Evolutionary conservation across 1,140 invertebrate genomes (phyloP).

Genomic region (Aphidius gifuensis): DNA sequence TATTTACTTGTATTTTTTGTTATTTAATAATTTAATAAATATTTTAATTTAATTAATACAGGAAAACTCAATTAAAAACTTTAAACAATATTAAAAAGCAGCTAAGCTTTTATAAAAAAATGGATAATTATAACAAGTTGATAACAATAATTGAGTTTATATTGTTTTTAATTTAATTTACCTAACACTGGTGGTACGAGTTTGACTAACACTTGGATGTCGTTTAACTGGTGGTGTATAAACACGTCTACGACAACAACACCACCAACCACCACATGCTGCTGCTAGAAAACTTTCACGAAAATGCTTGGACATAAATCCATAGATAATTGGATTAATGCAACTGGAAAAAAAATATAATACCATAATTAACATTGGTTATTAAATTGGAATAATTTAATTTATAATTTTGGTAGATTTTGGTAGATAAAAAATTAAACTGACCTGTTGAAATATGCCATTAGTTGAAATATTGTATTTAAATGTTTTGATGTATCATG

Average conservation of each 20-base stretch:
- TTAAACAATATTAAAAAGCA: no score
- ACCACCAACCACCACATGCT: slow-evolving; percentile 45
- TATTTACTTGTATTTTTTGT: no score
- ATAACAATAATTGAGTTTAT: no score
- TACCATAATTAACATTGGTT: neutral
- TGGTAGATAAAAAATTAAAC: neutral
- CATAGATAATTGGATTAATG: slow-evolving; percentile 76
- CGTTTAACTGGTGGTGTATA: slow-evolving; percentile 43
- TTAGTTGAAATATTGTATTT: slow-evolving; percentile 61
- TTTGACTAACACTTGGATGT: slow-evolving; percentile 48
- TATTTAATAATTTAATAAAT: no score
- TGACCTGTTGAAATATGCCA: slow-evolving; percentile 70
- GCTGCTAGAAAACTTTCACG: slow-evolving; percentile 60
- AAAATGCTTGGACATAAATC: slow-evolving; percentile 80
- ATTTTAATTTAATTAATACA: no score
- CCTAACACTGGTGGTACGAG: slow-evolving; percentile 49
- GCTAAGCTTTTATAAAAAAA: no score
- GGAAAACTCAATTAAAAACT: no score
- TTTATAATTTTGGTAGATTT: neutral
- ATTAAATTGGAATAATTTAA: neutral
- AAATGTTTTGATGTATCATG: slow-evolving; percentile 61
- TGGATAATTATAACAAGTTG: no score
- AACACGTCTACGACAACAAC: slow-evolving; percentile 38
- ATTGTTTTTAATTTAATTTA: slow-evolving; percentile 20
- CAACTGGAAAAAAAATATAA: slow-evolving; percentile 56